Percentiles rank a stretch among this genome's conserved stretches.
Conservation (phyloP, 2,113 vertebrate species). For the Peromyscus californicus region DNA sequence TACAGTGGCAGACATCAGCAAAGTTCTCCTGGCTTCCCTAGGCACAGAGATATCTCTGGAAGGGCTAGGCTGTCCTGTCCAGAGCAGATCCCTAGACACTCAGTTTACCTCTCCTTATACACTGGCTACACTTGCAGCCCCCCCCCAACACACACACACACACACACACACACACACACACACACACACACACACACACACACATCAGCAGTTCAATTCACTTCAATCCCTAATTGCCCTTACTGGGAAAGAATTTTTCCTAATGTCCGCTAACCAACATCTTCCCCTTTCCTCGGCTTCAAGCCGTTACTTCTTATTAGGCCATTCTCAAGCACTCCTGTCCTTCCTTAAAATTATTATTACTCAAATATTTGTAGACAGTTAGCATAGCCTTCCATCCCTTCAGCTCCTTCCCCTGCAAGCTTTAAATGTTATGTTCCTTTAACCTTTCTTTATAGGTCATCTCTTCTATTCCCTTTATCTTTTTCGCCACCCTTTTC, state of each 20-base stretch:
- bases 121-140: constrained; percentile 38
- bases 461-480: constrained; percentile 79
- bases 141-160: not conserved
- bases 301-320: constrained; percentile 83
- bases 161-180: not conserved
- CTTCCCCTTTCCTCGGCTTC: constrained; percentile 83
- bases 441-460: constrained; percentile 83
- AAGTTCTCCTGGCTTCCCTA: not conserved
- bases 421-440: constrained; percentile 76
- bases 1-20: not conserved
- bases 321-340: constrained; percentile 74
- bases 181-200: not conserved
- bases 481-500: constrained; percentile 78
- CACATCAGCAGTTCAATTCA: constrained; percentile 60
- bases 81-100: not conserved
- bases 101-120: constrained; percentile 51
- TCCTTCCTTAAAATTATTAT: constrained; percentile 80
- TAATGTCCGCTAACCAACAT: constrained; percentile 79
- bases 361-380: constrained; percentile 81
- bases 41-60: not conserved
- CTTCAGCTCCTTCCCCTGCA: constrained; percentile 61
- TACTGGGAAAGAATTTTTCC: constrained; percentile 84
- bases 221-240: constrained; percentile 81
- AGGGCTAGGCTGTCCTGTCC: not conserved
- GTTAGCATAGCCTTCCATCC: constrained; percentile 73